Base-by-base conservation (phyloP, 2,888 invertebrate species). In the Amitus sp. region DNA sequence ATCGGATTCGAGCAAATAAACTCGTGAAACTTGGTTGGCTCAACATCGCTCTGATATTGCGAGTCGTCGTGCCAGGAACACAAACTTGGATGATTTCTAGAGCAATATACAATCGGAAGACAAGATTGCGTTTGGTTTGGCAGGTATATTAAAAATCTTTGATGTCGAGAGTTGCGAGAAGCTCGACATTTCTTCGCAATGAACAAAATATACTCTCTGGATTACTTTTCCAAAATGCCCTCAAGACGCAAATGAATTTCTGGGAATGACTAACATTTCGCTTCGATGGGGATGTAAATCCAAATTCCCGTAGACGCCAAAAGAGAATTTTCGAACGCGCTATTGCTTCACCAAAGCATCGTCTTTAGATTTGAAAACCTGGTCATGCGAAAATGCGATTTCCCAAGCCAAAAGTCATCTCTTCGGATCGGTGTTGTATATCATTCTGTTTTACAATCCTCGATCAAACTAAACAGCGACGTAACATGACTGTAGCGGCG, bases 291-390 rank as follows among this genome's bases (percentile, higher is more conserved):
- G n/a, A n/a, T n/a, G n/a, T n/a, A n/a, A n/a, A n/a, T n/a, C n/a
- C n/a, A n/a, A 15, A 27, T 46, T 46, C 18, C 18, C 30, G 15
- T 18, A 18, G 12, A n/a, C 10, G 30, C 33, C 47, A 19, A 47
- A 33, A 12, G n/a, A 27, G 15, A 12, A 30, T 27, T 28, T 46
- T 43, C 43, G 7, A 43, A 42, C 30, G 18, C 33, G 17, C 28
- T 17, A 27, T 28, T 30, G 30, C 28, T 30, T 15, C 17, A 58
- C 42, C 20, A 45, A 43, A 33, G 52, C 53, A 33, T 43, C 48
- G 37, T 59, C 59, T 48, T 48, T 53, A 34, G n/a, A n/a, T n/a
- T 34, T 53, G 47, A 48, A 59, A 48, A 43, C 19, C 40, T 42
- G 23, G 34, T 48, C 55, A 55, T 55, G 55, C 55, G 43, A 33